These are phyloP conservation scores for Elgaria multicarinata DNA, from an alignment of 2,113 vertebrate genomes.

Conservation along the genomic window DNA sequence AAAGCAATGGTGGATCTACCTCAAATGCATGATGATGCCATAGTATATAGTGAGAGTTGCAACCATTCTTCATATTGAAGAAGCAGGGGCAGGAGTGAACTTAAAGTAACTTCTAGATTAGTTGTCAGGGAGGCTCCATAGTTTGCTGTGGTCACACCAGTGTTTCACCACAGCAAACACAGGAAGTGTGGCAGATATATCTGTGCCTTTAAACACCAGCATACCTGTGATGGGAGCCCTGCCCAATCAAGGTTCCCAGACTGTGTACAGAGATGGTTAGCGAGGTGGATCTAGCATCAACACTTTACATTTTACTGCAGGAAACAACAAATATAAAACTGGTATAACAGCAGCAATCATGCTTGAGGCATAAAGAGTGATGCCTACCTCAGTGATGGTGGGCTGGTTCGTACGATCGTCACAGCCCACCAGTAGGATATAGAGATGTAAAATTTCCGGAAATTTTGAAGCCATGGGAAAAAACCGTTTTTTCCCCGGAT, in stretches of 20 bases:
- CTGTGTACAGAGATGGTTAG: background rate
- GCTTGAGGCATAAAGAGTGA: background rate
- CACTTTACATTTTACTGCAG: background rate
- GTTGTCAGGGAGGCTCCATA: background rate
- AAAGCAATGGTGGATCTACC: too few species aligned
- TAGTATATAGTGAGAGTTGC: too few species aligned
- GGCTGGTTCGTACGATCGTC: background rate
- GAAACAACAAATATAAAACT: background rate
- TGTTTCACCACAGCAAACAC: background rate
- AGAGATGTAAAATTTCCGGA: too few species aligned
- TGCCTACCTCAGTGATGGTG: background rate
- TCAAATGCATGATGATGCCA: background rate
- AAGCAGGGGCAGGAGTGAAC: background rate
- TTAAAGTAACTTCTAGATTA: background rate
- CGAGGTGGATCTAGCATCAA: background rate
- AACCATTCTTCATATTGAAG: background rate
- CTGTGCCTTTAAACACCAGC: too few species aligned
- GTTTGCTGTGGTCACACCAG: background rate
- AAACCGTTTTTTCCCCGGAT: too few species aligned
- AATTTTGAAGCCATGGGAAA: too few species aligned
- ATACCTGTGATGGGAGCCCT: background rate
- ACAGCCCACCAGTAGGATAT: too few species aligned
- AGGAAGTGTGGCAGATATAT: background rate
- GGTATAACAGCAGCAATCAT: background rate
- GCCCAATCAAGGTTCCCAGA: background rate